Conservation (phyloP, 2,113 vertebrate species). For the Chaetura pelagica region DNA sequence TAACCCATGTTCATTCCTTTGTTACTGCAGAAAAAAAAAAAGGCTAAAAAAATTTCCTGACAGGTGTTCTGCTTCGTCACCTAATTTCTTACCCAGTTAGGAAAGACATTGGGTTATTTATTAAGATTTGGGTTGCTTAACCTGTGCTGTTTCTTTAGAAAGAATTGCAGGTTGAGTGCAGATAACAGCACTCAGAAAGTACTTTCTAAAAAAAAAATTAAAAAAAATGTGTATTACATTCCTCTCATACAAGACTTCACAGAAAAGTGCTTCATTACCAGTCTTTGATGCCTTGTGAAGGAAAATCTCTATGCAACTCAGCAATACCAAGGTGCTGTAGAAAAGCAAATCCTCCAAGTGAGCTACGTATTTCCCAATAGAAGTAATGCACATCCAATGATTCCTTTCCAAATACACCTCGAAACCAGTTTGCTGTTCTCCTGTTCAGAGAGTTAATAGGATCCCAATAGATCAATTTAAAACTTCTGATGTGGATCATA, state of each 20-base stretch:
- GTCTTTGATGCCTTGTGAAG: not conserved
- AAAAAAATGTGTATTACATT: not conserved
- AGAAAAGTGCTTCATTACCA: not conserved
- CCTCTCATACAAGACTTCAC: not conserved
- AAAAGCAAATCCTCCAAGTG: not conserved
- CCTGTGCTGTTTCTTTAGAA: not conserved
- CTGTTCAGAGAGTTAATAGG: slow-evolving; percentile 26
- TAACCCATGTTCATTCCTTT: not conserved
- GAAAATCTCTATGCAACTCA: slow-evolving; percentile 7
- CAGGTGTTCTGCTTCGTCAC: not conserved
- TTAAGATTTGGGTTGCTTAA: not conserved
- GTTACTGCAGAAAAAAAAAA: not conserved
- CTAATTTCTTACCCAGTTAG: not conserved
- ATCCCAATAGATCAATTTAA: slow-evolving; percentile 39
- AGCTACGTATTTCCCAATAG: slow-evolving; percentile 5
- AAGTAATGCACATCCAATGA: not conserved
- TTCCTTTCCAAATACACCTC: slow-evolving; percentile 50
- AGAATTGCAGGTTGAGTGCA: not conserved
- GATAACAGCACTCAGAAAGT: not conserved
- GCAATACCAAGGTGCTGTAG: slow-evolving; percentile 3
- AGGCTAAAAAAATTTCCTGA: not conserved
- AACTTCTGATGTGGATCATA: slow-evolving; percentile 34
- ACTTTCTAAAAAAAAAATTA: not conserved
- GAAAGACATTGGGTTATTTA: not conserved
- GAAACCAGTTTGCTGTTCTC: not conserved